phyloP scores from a whole-genome alignment of 2,888 invertebrate genomes.

The Chloromyia formosa region DNA sequence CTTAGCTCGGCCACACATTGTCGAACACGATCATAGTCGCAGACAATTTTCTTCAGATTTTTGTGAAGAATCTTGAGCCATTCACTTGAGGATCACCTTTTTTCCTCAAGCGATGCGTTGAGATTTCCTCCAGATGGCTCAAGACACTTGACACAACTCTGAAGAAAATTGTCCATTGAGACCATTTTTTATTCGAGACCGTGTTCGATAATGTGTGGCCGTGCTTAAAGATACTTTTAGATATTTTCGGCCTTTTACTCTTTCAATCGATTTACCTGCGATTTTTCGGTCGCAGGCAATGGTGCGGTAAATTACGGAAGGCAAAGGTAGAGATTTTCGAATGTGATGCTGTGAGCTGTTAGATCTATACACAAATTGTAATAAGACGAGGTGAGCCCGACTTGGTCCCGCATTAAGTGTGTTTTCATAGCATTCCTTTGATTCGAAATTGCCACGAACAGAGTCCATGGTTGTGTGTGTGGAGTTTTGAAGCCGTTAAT shows the following conservation, averaged over 20 bases:
- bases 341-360: constrained; percentile 7
- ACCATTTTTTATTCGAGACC: no score
- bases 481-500: constrained; percentile 4
- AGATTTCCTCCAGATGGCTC: no score
- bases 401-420: constrained; percentile 18
- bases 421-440: constrained; percentile 25
- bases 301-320: background rate
- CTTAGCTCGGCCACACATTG: no score
- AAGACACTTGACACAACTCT: no score
- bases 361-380: constrained; percentile 22
- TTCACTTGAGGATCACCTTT: no score
- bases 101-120: no score
- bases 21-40: no score
- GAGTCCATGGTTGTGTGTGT: background rate
- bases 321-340: background rate
- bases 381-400: constrained; percentile 9
- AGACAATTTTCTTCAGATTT: no score
- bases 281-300: constrained; percentile 4
- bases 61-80: no score
- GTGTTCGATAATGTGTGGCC: no score
- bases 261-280: constrained; percentile 28
- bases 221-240: background rate
- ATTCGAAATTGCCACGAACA: constrained; percentile 11
- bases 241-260: constrained; percentile 17
- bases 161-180: no score